Evolutionary conservation across 1,140 invertebrate species (phyloP).

Genomic region (Halotydeus destructor): DNA sequence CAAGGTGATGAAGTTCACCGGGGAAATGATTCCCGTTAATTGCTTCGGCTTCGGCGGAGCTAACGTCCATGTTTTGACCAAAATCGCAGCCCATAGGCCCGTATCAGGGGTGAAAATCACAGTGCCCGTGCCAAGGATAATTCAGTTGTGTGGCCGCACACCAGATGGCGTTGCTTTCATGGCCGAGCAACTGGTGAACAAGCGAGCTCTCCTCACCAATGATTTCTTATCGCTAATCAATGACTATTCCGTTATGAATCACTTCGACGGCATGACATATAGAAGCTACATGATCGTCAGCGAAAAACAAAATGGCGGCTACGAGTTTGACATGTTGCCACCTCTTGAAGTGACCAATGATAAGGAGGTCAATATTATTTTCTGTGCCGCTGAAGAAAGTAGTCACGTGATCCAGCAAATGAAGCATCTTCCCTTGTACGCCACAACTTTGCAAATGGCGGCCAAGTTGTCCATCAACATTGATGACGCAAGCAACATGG

Average conservation of each 20-base stretch:
- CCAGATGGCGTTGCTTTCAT: slow-evolving; percentile 16
- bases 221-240: slow-evolving; percentile 12
- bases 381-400: no score
- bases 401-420: no score
- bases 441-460: no score
- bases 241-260: slow-evolving; percentile 3
- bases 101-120: slow-evolving; percentile 11
- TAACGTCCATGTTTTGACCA: slow-evolving; percentile 42
- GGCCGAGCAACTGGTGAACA: slow-evolving; percentile 21
- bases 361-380: no score
- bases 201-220: slow-evolving; percentile 16
- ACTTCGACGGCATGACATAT: no score
- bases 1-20: slow-evolving; percentile 8
- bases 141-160: neutral
- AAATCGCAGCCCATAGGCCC: slow-evolving; percentile 25
- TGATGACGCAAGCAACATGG: no score
- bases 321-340: no score
- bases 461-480: no score
- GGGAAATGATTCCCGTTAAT: slow-evolving; percentile 50
- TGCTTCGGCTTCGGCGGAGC: slow-evolving; percentile 12
- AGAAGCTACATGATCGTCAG: no score
- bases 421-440: no score
- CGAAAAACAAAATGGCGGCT: no score
- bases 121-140: neutral
- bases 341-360: no score